Percentiles rank a stretch among this genome's conserved stretches.
These are phyloP conservation scores for Conops quadrifasciatus DNA, from an alignment of 2,888 invertebrate genomes.

Conservation along the genomic window DNA sequence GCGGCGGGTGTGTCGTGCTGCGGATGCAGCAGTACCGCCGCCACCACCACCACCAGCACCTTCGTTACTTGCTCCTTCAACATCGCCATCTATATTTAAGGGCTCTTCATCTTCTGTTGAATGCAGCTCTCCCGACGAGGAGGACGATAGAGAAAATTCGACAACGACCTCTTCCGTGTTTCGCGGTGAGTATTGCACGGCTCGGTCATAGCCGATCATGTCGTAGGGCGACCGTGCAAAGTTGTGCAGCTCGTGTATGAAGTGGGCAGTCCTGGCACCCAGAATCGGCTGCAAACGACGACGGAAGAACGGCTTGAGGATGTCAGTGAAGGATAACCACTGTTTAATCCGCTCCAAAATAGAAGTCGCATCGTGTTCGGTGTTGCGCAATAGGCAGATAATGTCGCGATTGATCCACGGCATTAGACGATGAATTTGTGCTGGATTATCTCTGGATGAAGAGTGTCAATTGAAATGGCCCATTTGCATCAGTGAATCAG, in stretches of 20 bases:
- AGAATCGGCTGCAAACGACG: conserved; percentile 75
- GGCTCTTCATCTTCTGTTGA: conserved; percentile 38
- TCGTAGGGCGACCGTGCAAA: conserved; percentile 89
- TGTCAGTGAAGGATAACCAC: conserved; percentile 73
- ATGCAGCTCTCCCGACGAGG: conserved; percentile 50
- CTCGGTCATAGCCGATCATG: conserved; percentile 82
- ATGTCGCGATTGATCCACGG: conserved; percentile 91
- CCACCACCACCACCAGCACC: too few relatives aligned
- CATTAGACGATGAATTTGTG: conserved; percentile 81
- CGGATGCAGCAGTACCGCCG: not conserved
- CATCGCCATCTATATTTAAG: conserved; percentile 35
- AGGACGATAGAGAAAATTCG: conserved; percentile 54
- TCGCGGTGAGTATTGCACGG: conserved; percentile 72
- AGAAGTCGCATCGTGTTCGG: conserved; percentile 71
- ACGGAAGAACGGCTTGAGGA: conserved; percentile 71
- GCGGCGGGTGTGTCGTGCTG: not conserved
- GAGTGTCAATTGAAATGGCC: too few relatives aligned
- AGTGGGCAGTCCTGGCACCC: conserved; percentile 80
- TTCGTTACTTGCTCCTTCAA: not conserved
- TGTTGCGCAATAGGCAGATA: conserved; percentile 72
- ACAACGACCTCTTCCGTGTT: conserved; percentile 58
- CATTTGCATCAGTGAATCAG: not conserved
- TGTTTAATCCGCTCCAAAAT: conserved; percentile 77
- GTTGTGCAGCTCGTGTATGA: conserved; percentile 86
- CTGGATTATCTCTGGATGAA: conserved; percentile 75